Percentiles rank a stretch among this genome's conserved stretches.
phyloP scores from a whole-genome alignment of 2,888 invertebrate genomes.

The Drosophila mercatorum region DNA sequence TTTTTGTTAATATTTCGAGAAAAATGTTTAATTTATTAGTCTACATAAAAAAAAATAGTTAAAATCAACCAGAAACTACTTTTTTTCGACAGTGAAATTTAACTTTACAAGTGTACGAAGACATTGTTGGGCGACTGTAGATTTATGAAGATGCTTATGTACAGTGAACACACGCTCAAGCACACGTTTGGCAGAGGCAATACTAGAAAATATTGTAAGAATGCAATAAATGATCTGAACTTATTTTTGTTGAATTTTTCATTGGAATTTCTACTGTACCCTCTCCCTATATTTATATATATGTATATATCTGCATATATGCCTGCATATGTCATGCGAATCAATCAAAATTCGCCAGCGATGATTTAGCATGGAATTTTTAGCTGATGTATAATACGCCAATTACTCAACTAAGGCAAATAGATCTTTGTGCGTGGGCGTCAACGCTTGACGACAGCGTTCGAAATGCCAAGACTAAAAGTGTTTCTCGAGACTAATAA shows the following conservation, averaged over 20 bases:
- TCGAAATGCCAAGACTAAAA: conserved; percentile 37
- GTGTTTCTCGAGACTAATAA: conserved; percentile 24
- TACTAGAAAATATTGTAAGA: too few relatives aligned
- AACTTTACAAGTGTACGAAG: too few relatives aligned
- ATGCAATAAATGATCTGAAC: background rate
- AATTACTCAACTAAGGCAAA: conserved; percentile 71
- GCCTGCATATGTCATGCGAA: conserved; percentile 44
- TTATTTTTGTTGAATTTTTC: background rate
- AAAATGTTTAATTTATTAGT: too few relatives aligned
- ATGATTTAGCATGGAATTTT: conserved; percentile 74
- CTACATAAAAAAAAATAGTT: too few relatives aligned
- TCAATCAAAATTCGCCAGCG: conserved; percentile 67
- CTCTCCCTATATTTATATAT: conserved; percentile 4
- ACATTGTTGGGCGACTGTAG: too few relatives aligned
- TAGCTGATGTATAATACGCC: conserved; percentile 63
- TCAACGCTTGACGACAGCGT: conserved; percentile 61
- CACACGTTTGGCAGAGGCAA: background rate
- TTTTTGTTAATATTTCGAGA: too few relatives aligned
- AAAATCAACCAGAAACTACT: too few relatives aligned
- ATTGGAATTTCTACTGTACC: conserved; percentile 1
- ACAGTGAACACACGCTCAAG: background rate
- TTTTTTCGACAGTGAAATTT: too few relatives aligned
- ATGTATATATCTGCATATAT: conserved; percentile 3
- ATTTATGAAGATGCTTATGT: conserved; percentile 16
- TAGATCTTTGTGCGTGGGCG: conserved; percentile 53